These are phyloP conservation scores for Sinonovacula constricta DNA, from an alignment of 1,140 invertebrate genomes.

Conservation along the genomic window DNA sequence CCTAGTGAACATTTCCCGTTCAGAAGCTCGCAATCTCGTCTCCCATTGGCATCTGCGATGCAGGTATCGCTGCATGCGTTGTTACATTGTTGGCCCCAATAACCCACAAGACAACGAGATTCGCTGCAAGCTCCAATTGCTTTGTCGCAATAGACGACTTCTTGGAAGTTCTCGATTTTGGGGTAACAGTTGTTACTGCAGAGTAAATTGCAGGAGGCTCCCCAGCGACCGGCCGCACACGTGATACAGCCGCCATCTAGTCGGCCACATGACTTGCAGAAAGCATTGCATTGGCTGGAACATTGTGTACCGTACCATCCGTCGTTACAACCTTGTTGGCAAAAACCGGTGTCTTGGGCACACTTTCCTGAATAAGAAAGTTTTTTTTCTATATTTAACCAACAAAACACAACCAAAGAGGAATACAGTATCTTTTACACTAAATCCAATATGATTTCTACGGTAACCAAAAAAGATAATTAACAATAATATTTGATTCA, in stretches of 20 bases:
- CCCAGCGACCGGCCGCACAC: slow-evolving; percentile 20
- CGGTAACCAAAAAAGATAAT: too few relatives aligned
- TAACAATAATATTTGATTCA: too few relatives aligned
- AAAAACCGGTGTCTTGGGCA: slow-evolving; percentile 1
- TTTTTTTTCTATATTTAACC: too few relatives aligned
- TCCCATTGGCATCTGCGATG: background rate
- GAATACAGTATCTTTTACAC: too few relatives aligned
- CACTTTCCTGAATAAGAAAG: too few relatives aligned
- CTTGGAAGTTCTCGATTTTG: background rate
- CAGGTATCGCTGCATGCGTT: slow-evolving; percentile 17
- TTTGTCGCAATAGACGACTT: slow-evolving; percentile 17
- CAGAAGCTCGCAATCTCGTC: background rate
- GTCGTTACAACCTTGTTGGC: slow-evolving; percentile 5
- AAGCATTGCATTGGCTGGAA: background rate
- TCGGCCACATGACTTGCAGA: slow-evolving; percentile 18
- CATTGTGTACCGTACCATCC: slow-evolving; percentile 9
- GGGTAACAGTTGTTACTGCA: slow-evolving; percentile 28
- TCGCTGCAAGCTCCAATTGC: background rate
- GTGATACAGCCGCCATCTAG: slow-evolving; percentile 12
- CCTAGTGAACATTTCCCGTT: slow-evolving; percentile 21
- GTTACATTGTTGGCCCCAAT: slow-evolving; percentile 10
- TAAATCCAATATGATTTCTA: too few relatives aligned
- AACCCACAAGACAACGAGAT: slow-evolving; percentile 11
- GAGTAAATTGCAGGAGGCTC: background rate
- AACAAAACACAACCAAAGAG: too few relatives aligned